phyloP scores from a whole-genome alignment of 1,140 invertebrate species.

The Brachionus manjavacas region DNA sequence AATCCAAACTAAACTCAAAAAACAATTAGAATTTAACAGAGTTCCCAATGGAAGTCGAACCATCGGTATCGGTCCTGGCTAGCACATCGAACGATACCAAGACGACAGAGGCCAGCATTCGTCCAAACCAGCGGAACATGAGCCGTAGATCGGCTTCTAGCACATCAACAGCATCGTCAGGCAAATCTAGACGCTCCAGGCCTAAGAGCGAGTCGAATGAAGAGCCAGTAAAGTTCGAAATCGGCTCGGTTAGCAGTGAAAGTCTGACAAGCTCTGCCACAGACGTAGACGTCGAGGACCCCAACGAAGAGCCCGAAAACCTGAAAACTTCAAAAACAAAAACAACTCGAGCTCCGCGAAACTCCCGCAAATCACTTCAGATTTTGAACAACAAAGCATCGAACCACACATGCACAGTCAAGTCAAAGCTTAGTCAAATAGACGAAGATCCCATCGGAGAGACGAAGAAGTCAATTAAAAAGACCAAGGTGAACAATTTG shows the following conservation, averaged over 20 bases:
- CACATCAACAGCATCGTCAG: neutral
- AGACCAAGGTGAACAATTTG: neutral
- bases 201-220: neutral
- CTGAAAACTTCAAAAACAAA: neutral
- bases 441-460: neutral
- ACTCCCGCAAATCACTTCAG: neutral
- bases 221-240: neutral
- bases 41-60: constrained; percentile 5
- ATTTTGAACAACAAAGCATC: constrained; percentile 22
- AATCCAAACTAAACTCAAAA: neutral
- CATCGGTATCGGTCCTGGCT: constrained; percentile 14
- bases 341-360: neutral
- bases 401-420: neutral
- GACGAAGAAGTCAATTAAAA: neutral
- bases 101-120: neutral
- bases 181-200: neutral
- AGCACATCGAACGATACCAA: neutral
- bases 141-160: neutral
- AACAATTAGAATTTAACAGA: neutral
- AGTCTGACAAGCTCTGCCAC: neutral
- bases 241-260: constrained; percentile 11
- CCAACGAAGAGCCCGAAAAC: constrained; percentile 12
- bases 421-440: neutral
- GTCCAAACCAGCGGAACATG: neutral
- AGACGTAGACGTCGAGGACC: neutral